These are phyloP conservation scores for Rhinatrema bivittatum DNA, from an alignment of 2,797 vertebrate species.

Conservation along the genomic window DNA sequence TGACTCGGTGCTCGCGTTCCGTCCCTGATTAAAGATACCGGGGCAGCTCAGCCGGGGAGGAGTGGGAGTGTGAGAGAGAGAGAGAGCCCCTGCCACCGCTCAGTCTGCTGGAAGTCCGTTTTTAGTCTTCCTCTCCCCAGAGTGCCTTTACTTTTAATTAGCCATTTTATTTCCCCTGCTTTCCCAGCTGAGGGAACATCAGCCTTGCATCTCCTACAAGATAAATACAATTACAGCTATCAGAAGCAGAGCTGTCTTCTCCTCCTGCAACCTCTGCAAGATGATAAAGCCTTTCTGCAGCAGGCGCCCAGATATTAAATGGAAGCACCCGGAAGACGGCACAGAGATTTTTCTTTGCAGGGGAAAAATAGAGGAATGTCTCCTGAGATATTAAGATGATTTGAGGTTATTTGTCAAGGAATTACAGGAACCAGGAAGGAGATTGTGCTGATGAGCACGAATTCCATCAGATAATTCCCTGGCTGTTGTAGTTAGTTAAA, in stretches of 20 bases:
- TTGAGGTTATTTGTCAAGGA: constrained; percentile 51
- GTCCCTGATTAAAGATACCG: too few species aligned
- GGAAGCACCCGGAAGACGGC: constrained; percentile 51
- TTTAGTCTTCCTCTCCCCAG: too few species aligned
- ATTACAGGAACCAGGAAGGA: constrained; percentile 35
- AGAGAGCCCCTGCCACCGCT: too few species aligned
- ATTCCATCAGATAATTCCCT: constrained; percentile 32
- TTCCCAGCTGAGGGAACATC: constrained; percentile 61
- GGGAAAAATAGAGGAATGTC: constrained; percentile 26
- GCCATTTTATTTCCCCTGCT: constrained; percentile 39
- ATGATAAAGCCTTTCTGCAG: constrained; percentile 54
- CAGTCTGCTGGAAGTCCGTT: too few species aligned
- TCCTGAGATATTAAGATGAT: constrained; percentile 40
- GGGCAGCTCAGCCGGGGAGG: too few species aligned
- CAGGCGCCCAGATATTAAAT: constrained; percentile 63
- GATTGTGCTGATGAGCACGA: constrained; percentile 29
- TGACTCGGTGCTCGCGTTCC: too few species aligned
- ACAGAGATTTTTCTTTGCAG: constrained; percentile 46
- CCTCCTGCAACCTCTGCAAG: constrained; percentile 51
- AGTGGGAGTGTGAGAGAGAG: too few species aligned
- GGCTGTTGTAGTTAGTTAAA: constrained; percentile 24
- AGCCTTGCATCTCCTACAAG: constrained; percentile 55
- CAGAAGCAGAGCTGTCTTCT: constrained; percentile 61
- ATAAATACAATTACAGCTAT: constrained; percentile 76
- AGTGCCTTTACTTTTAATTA: constrained; percentile 51